Base-by-base conservation (phyloP, 2,888 invertebrate species). In the Chymomyza caudatula region DNA sequence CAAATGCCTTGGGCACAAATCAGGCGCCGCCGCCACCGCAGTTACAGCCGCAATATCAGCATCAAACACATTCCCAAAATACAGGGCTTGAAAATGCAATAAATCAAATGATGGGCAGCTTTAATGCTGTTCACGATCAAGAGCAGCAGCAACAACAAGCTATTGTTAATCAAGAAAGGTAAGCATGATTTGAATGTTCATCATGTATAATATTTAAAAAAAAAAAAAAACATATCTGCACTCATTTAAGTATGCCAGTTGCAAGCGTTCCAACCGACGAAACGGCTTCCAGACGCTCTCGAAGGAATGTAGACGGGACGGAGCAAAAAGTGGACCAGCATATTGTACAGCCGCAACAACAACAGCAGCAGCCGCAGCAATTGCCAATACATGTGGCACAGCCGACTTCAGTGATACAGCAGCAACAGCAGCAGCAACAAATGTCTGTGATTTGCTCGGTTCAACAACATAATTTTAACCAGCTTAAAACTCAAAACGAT, bases 391-490 rank as follows among this genome's bases (percentile, higher is more conserved):
- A 70, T 57, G 51, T 67, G 65, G 66, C 71, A 37, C 77, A 78
- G 55, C 68, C 71, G 65, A 74, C 73, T 19, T 75, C 76, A 19
- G 69, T 71, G 19, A 77, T 69, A 65, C 78, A 76, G 13, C 78
- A 76, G 13, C 69, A 72, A 42, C 51, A 65, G 3, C 70, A 72
- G 5, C 25, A 37, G 13, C 60, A 54, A 20, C 67, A 66, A 11
- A 55, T 68, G 8, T 57, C 69, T 42, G 65, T 70, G 37, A 60
- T 68, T 19, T 67, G 67, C 49, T 15, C 58, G 11, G 62, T 64
- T 4, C 73, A 73, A 55, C 78, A 77, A 29, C 82, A 78, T 4
- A 68, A 69, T 57, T 70, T 76, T 25, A 81, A 76, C 67, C 73
- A 62, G 47, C 67, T 58, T 51, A 72, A 71, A 58, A 71, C 72